Base-by-base conservation (phyloP, 2,888 invertebrate species). In the Pachymerium ferrugineum region DNA sequence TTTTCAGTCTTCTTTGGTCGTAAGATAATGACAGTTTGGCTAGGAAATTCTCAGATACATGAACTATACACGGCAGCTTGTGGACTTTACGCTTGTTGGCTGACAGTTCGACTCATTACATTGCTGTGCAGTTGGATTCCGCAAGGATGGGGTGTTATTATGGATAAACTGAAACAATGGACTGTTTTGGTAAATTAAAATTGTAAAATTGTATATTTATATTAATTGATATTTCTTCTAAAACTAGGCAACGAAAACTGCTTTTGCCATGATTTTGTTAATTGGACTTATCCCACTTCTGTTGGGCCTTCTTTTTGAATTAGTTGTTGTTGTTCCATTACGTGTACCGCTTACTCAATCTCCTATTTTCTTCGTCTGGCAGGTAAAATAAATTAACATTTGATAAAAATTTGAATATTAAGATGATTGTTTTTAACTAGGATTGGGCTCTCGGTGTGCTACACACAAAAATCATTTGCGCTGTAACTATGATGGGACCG, bases 361-460 rank as follows among this genome's bases (percentile, higher is more conserved):
- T 6, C 97, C 87, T 1, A 81, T 87, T 16, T 85, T 84, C 78
- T 86, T 85, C 78, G 83, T 85, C 6, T 85, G 85, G 84, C 85
- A 85, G 83, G 85, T 84, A 77, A 74, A 78, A 73, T 10, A 47
- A 19, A 6, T 47, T 38, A 73, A 8, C 25, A 19, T 30, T 29
- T 29, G 30, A 31, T 8, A 25, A 33, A 62, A 30, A 67, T 22
- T 31, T 3, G 67, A 54, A 29, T 12, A 2, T 4, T 6, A 14
- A 8, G 16, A 42, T 19, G 19, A 42, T 4, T 19, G n/a, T 47
- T 47, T 72, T 73, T n/a, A 77, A 77, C 30, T 79, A 97, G 84
- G 97, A 98, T 84, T 99, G 98, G 98, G 97, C 97, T 0, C 85
- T 99, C 29, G 97, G 98, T 28, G 95, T 99, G 12, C 85, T 99